phyloP scores from a whole-genome alignment of 2,797 vertebrate species.

The Bryconaethiops microstoma region DNA sequence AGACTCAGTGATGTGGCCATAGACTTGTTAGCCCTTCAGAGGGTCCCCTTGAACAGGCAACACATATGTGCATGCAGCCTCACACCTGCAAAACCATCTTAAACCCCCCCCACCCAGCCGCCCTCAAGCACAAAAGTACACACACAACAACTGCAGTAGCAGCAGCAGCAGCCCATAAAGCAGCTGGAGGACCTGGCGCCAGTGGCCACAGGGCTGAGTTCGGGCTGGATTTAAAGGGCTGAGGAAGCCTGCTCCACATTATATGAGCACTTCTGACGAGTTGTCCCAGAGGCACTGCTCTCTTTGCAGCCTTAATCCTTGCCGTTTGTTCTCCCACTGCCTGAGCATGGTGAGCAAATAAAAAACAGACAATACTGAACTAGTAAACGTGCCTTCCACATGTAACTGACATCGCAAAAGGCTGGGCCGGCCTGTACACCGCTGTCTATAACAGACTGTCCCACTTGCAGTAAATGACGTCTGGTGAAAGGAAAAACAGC shows the following conservation, averaged over 20 bases:
- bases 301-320: slow-evolving; percentile 68
- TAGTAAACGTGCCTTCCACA: slow-evolving; percentile 35
- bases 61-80: background rate
- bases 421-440: slow-evolving; percentile 50
- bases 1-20: background rate
- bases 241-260: slow-evolving; percentile 70
- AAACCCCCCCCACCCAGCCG: background rate
- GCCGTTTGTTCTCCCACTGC: slow-evolving; percentile 52
- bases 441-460: slow-evolving; percentile 54
- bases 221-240: slow-evolving; percentile 68
- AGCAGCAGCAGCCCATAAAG: slow-evolving; percentile 65
- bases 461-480: slow-evolving; percentile 67
- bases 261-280: slow-evolving; percentile 68
- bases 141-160: slow-evolving; percentile 31
- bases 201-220: slow-evolving; percentile 61
- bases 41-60: slow-evolving; percentile 31
- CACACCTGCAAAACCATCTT: background rate
- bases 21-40: slow-evolving; percentile 21
- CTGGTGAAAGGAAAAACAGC: slow-evolving; percentile 69
- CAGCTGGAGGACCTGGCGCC: slow-evolving; percentile 53
- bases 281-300: slow-evolving; percentile 63
- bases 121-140: background rate
- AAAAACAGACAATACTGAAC: slow-evolving; percentile 64
- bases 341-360: slow-evolving; percentile 60
- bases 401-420: slow-evolving; percentile 56